Base-by-base conservation (phyloP, 2,113 vertebrate species). In the Callaeas wilsoni region DNA sequence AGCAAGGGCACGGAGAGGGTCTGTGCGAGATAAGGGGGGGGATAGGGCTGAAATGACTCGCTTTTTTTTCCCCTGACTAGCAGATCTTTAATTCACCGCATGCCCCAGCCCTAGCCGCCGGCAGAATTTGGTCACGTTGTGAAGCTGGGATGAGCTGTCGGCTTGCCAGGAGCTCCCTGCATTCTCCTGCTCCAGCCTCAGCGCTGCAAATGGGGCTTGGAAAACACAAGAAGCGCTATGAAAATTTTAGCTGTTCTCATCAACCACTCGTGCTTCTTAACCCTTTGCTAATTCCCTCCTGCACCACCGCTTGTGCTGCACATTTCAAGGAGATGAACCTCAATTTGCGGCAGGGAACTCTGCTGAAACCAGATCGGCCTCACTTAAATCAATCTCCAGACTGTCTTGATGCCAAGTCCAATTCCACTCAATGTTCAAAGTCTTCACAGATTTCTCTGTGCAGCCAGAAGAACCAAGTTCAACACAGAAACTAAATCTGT, bases 271-370 rank as follows among this genome's bases (percentile, higher is more conserved):
- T 25, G 35, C 55, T 37, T 12, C 52, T 80, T 86, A 94, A 71
- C 68, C 68, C 79, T 77, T 70, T 4, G 71, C n/a, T 67, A 16
- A 68, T 41, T 33, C 68, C 30, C 35, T 49, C n/a, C 41, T 0
- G 1, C 12, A 9, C 7, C 73, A 5, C 39, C 49, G 44, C 33
- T 25, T 35, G 64, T 5, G 44, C 69, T 25, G 35, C 59, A n/a
- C 47, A 1, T 42, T 35, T 32, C n/a, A 33, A 67, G 50, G 70
- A 80, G 67, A 4, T 5, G 21, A 71, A 56, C 30, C 64, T 60
- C 56, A 7, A 0, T 59, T 21, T 44, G 50, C 0, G 0, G n/a
- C 1, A 1, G n/a, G 74, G 53, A 94, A 15, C 42, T 57, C 15
- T 1, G 6, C 82, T 20, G 63, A 81, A 89, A 81, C 42, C 59